These are phyloP conservation scores for Dendroctonus valens DNA, from an alignment of 1,140 invertebrate species.

Conservation along the genomic window DNA sequence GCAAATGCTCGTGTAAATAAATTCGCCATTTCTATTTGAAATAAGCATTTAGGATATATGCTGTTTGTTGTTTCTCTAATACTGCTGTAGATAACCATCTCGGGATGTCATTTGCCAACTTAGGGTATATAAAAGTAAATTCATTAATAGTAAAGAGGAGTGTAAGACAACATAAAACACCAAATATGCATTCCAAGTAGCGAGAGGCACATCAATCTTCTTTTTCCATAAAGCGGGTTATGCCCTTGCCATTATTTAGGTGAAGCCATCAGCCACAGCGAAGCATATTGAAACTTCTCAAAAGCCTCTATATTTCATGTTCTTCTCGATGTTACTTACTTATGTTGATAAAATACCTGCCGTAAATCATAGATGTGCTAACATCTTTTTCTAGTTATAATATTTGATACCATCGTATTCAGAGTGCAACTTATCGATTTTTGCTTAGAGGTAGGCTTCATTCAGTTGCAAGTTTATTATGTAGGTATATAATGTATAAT, in stretches of 20 bases:
- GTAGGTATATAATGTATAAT: too few species aligned
- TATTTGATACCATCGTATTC: conserved; percentile 23
- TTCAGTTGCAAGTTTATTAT: too few species aligned
- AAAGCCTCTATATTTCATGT: conserved; percentile 34
- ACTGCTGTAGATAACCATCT: too few species aligned
- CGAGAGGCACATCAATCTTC: conserved; percentile 20
- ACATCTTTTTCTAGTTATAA: conserved; percentile 34
- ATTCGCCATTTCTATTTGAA: too few species aligned
- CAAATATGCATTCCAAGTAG: conserved; percentile 12
- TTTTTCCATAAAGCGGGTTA: conserved; percentile 30
- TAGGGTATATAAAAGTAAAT: neutral
- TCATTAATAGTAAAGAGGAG: neutral
- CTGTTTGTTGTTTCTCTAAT: too few species aligned
- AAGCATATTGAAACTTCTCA: conserved; percentile 33
- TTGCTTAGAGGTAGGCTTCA: too few species aligned
- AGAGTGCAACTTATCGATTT: conserved; percentile 25
- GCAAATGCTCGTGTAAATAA: too few species aligned
- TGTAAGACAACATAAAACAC: conserved; percentile 5
- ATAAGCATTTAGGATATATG: too few species aligned
- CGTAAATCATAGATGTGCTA: conserved; percentile 33
- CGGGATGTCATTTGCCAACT: too few species aligned
- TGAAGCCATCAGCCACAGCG: conserved; percentile 28
- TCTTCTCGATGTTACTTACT: conserved; percentile 32
- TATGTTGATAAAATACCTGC: conserved; percentile 32
- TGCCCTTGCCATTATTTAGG: conserved; percentile 32